Conservation (phyloP, 2,113 vertebrate species). For the Podarcis muralis region DNA sequence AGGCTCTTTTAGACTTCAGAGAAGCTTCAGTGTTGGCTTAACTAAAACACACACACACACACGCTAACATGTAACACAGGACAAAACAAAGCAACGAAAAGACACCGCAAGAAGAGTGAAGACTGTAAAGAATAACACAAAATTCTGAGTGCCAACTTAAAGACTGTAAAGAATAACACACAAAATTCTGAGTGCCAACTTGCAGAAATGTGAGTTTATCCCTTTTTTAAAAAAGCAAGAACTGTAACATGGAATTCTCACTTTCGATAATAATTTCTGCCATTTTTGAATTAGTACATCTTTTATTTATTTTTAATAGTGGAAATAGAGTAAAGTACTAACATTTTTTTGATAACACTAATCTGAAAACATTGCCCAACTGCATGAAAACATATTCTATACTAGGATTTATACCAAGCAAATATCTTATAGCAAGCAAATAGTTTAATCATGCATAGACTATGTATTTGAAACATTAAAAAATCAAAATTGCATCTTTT, state of each 20-base stretch:
- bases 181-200: background rate
- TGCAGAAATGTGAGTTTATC: conserved; percentile 4
- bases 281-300: conserved; percentile 26
- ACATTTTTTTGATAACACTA: background rate
- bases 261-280: background rate
- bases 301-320: background rate
- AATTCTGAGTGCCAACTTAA: background rate
- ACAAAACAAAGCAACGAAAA: background rate
- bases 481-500: background rate
- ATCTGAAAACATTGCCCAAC: conserved; percentile 9
- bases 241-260: background rate
- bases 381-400: conserved; percentile 33
- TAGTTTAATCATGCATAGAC: conserved; percentile 22
- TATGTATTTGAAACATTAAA: background rate
- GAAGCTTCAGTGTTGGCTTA: background rate
- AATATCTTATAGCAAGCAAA: background rate
- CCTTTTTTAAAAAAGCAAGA: background rate
- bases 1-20: background rate
- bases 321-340: background rate
- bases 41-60: accelerated
- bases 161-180: background rate
- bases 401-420: background rate
- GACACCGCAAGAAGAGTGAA: background rate
- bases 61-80: background rate
- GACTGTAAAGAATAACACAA: background rate